Base-by-base conservation (phyloP, 2,113 vertebrate species). In the Eurypyga helias region DNA sequence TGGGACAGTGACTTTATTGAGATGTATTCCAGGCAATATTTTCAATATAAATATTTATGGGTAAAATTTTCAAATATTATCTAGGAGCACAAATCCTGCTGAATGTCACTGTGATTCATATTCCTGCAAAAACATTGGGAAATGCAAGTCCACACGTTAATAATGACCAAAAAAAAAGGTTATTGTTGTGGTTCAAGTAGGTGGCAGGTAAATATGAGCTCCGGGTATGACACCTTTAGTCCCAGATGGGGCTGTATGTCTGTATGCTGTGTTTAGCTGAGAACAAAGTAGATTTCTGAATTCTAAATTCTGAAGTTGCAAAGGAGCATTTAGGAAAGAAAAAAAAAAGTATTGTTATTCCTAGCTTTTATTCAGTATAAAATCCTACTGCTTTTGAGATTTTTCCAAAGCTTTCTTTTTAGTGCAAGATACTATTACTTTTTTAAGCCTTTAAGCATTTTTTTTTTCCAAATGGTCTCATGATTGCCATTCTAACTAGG, bases 11-110 rank as follows among this genome's bases (percentile, higher is more conserved):
- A 62, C 43, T 81, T 96, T 92, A 94, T 67, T 95, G 77, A 91
- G 86, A 89, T 55, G 49, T 87, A 94, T 95, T 93, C 69, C 76
- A 82, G 94, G 83, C 77, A 96, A 95, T 95, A 93, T 87, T 95
- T 94, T 89, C 55, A 71, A 78, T 87, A 86, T 94, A 94, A 95
- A 94, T 96, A 97, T 92, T 97, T 97, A 90, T 89, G 34, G 72
- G 14, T 49, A 67, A 61, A 90, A 89, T 92, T 92, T 92, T 95
- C 76, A 90, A 82, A 64, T 89, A 89, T 92, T 93, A 78, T 87
- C 86, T 71, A n/a, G 26, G 34, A 94, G 52, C 83, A 90, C 55
- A 92, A 95, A 88, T 88, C 79, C 79, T 55, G 38, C 38, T 81
- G 82, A 73, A 93, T 89, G 90, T 93, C 95, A 94, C 34, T 62